Evolutionary conservation across 2,888 invertebrate genomes (phyloP), one percentile per base, ranked within the genome.

Genomic region (Hedya salicella): DNA sequence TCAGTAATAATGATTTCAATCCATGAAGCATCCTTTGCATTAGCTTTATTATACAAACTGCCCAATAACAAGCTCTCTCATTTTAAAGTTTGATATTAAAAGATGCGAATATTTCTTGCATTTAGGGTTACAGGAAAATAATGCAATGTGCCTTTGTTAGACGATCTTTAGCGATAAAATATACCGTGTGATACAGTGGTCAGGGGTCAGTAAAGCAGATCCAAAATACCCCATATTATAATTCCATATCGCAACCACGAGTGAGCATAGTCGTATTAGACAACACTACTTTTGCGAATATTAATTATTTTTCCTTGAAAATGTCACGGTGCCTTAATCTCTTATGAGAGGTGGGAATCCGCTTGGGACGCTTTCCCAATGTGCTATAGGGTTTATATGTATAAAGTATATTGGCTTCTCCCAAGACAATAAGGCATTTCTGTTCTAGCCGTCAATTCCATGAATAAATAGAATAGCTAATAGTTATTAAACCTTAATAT

Each of bases 391-490:
- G 16, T 14, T 6, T 42, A 6, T 13, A 19, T n/a, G n/a, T n/a
- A n/a, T n/a, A n/a, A n/a, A n/a, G n/a, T n/a, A 3, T 4, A 46
- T 46, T 21, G 8, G 40, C 40, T 54, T 25, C 11, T 11, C 13
- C 46, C 40, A 40, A 14, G 21, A 54, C 25, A 42, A 40, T 54
- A 42, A 42, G 21, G 42, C 54, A 42, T 54, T 42, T 13, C 16
- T 9, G 42, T 25, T 25, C 36, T 40, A 54, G 25, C 25, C 16
- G 21, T 54, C 3, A 14, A 39, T 3, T 54, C 54, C 17, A 46
- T 3, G 21, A 30, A 32, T 21, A 46, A 36, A 57, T 57, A 57
- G 25, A 53, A 56, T 42, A 56, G 25, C 25, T 17, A n/a, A 49
- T 17, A 30, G 6, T 56, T 25, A 44, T 30, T 1, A 44, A 50